Evolutionary conservation across 2,113 vertebrate genomes (phyloP).

Genomic region (Oryzias javanicus): DNA sequence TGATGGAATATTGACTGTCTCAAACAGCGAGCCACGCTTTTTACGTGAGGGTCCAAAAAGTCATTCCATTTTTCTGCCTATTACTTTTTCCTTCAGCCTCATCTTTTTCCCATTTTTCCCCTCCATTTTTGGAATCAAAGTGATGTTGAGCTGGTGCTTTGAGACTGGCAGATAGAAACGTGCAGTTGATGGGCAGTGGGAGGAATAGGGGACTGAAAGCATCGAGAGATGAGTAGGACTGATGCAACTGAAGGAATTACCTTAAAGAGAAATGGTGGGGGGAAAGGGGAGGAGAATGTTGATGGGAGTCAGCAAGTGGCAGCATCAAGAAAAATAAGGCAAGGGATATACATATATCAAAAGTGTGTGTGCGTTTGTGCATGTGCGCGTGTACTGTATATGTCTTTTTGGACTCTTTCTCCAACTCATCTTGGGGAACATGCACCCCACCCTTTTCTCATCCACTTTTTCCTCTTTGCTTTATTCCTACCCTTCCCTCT

Average conservation of each 20-base stretch:
- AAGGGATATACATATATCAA: slow-evolving; percentile 47
- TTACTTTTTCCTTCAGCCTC: slow-evolving; percentile 63
- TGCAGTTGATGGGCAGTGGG: slow-evolving; percentile 25
- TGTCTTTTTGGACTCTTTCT: slow-evolving; percentile 17
- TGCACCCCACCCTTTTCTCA: slow-evolving; percentile 38
- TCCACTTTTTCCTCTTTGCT: slow-evolving; percentile 31
- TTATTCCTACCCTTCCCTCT: neutral
- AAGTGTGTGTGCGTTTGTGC: slow-evolving; percentile 15
- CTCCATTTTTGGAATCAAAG: slow-evolving; percentile 59
- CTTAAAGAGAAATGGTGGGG: slow-evolving; percentile 51
- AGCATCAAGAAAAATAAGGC: slow-evolving; percentile 34
- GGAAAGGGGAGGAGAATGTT: slow-evolving; percentile 20
- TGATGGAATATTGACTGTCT: slow-evolving; percentile 73
- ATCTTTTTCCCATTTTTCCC: slow-evolving; percentile 17
- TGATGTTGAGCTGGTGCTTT: slow-evolving; percentile 62
- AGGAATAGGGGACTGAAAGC: slow-evolving; percentile 27
- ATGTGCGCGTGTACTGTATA: slow-evolving; percentile 28
- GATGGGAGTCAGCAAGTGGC: slow-evolving; percentile 44
- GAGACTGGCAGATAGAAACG: slow-evolving; percentile 47
- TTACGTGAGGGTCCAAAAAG: slow-evolving; percentile 72
- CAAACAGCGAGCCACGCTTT: slow-evolving; percentile 56
- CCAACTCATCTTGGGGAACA: slow-evolving; percentile 33
- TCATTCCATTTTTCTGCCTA: slow-evolving; percentile 77
- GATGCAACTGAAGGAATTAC: slow-evolving; percentile 69
- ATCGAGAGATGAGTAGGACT: slow-evolving; percentile 60